phyloP scores from a whole-genome alignment of 2,888 invertebrate genomes.

The Stegophylla sp. region DNA sequence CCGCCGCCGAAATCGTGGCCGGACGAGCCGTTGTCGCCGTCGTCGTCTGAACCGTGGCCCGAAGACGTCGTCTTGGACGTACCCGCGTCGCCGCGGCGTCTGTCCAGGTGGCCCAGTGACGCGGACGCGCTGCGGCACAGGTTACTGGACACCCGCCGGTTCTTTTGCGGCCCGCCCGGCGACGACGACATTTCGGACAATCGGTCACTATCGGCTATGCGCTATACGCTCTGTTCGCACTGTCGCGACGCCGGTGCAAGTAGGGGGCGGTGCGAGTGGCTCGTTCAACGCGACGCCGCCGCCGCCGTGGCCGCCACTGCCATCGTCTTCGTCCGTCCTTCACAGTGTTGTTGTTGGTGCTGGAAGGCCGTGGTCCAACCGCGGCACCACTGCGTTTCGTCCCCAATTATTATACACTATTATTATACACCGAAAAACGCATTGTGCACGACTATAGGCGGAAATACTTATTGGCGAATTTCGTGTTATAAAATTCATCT shows the following conservation, averaged over 20 bases:
- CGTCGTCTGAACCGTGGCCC: not conserved
- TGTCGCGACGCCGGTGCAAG: not conserved
- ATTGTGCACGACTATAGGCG: too few species aligned
- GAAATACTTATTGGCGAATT: too few species aligned
- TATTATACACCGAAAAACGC: too few species aligned
- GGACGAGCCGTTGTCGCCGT: constrained; percentile 14
- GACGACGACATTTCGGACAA: constrained; percentile 17
- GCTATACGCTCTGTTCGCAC: too few species aligned
- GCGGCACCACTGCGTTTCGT: too few species aligned
- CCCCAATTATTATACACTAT: too few species aligned
- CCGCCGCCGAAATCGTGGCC: constrained; percentile 14
- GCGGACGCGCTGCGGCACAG: constrained; percentile 56
- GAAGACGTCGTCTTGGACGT: not conserved
- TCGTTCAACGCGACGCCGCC: not conserved
- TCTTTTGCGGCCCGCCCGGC: constrained; percentile 44
- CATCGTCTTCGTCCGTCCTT: not conserved
- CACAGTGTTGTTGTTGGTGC: too few species aligned
- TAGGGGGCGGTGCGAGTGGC: not conserved
- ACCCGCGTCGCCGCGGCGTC: constrained; percentile 45
- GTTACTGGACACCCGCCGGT: constrained; percentile 47
- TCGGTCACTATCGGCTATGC: not conserved
- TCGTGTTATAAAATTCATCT: too few species aligned
- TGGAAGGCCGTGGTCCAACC: too few species aligned
- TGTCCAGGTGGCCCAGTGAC: constrained; percentile 52
- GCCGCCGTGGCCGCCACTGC: not conserved